phyloP scores from a whole-genome alignment of 2,888 invertebrate genomes.

The Scaptomyza tumidula region DNA sequence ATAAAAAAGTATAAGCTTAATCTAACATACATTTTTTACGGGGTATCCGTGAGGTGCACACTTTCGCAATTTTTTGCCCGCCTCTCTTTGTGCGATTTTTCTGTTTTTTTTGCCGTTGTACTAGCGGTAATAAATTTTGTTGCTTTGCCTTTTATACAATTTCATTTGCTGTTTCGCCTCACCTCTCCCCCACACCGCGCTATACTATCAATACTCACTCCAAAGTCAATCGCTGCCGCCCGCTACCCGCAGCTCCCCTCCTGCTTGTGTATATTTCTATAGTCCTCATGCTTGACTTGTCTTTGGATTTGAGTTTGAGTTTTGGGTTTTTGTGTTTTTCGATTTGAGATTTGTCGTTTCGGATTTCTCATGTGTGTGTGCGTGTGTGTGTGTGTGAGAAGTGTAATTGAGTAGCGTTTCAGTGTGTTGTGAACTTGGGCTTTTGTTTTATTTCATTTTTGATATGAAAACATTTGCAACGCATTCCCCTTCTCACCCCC shows the following conservation, averaged over 20 bases:
- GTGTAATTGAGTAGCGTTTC: slow-evolving; percentile 79
- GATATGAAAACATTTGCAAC: slow-evolving; percentile 77
- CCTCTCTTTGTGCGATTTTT: slow-evolving; percentile 4
- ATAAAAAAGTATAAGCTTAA: too few relatives aligned
- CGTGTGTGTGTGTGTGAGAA: slow-evolving; percentile 21
- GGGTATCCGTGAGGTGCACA: slow-evolving; percentile 23
- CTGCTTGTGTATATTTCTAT: slow-evolving; percentile 22
- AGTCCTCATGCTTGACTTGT: slow-evolving; percentile 71
- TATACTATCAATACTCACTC: slow-evolving; percentile 16
- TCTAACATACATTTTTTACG: background rate
- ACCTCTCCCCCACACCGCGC: slow-evolving; percentile 11
- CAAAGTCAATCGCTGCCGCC: slow-evolving; percentile 32
- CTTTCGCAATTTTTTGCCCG: background rate
- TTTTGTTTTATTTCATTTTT: slow-evolving; percentile 80
- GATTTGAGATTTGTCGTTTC: slow-evolving; percentile 71
- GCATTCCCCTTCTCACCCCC: slow-evolving; percentile 12
- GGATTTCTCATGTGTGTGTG: slow-evolving; percentile 52
- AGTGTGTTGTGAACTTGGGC: slow-evolving; percentile 60
- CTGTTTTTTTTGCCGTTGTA: slow-evolving; percentile 51
- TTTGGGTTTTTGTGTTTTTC: slow-evolving; percentile 74
- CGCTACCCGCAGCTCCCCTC: background rate
- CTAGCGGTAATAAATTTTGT: slow-evolving; percentile 72
- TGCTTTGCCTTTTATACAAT: slow-evolving; percentile 78
- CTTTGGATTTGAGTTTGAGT: slow-evolving; percentile 79
- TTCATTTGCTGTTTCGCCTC: slow-evolving; percentile 64